Percentiles rank a stretch among this genome's conserved stretches.
Conservation (phyloP, 1,140 invertebrate genomes). For the Sinella curviseta region DNA sequence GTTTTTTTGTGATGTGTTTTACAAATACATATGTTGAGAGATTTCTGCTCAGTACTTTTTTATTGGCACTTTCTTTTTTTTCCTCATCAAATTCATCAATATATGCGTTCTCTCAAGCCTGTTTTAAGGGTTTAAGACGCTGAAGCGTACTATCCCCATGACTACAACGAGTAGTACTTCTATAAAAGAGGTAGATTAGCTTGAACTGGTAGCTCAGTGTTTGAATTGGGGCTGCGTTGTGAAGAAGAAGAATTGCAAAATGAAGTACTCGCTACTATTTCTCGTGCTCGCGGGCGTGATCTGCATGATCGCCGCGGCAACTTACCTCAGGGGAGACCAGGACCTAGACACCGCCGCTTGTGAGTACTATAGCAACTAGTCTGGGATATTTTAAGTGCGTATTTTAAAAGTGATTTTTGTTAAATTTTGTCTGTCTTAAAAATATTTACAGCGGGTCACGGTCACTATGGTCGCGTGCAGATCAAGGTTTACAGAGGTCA, state of each 20-base stretch:
- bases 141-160: too few relatives aligned
- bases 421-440: background rate
- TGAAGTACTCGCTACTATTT: background rate
- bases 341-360: background rate
- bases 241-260: too few relatives aligned
- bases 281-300: background rate
- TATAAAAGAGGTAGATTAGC: too few relatives aligned
- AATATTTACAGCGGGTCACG: slow-evolving; percentile 28
- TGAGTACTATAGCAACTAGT: background rate
- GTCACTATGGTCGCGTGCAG: slow-evolving; percentile 43
- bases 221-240: too few relatives aligned
- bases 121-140: too few relatives aligned
- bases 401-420: background rate
- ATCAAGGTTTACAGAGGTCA: slow-evolving; percentile 49
- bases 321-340: background rate
- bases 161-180: background rate
- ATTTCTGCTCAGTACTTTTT: too few relatives aligned
- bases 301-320: background rate
- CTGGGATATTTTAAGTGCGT: background rate
- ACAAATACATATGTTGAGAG: too few relatives aligned
- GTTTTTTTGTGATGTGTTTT: slow-evolving; percentile 2
- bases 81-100: too few relatives aligned
- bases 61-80: background rate
- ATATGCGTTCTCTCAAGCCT: too few relatives aligned
- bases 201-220: too few relatives aligned